Evolutionary conservation across 2,888 invertebrate genomes (phyloP), one percentile per base, ranked within the genome.

Genomic region (Andrena haemorrhoa): DNA sequence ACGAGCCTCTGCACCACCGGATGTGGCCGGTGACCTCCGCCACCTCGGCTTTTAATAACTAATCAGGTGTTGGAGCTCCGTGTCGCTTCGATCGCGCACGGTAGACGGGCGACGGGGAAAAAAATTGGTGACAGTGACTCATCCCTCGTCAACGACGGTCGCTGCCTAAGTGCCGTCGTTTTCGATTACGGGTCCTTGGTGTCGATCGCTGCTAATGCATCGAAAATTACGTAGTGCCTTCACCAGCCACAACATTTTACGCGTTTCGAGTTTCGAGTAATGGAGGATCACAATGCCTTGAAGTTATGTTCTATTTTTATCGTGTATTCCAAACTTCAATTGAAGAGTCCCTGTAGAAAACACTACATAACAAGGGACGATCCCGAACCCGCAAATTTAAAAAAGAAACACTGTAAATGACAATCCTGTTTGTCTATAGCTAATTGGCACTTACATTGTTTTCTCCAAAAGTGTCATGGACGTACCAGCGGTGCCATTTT

Each of bases 1-100:
- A 72, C n/a, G 64, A 51, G 75, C n/a, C 68, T 53, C 72, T 58
- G 61, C 84, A 77, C 87, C 87, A 84, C 87, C 87, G 87, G 87
- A 87, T 86, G 81, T 86, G 73, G 75, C 33, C 56, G 72, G 29
- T 75, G 75, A 88, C 84, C 86, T 68, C 75, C 73, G 80, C 53
- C 80, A 82, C 77, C 72, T 82, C 69, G 71, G 56, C 82, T 84
- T 84, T 88, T 87, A 88, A 86, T 82, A 86, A 79, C 64, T 82
- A 75, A 86, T 86, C 84, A 86, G 82, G 76, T 80, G 80, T 41
- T 65, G 65, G 75, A 77, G 69, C 75, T 23, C 56, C 63, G 35
- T 29, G n/a, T 12, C 56, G 23, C 71, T 72, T 69, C 49, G 41
- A 49, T 31, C 41, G 29, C 60, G 65, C 51, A 53, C 71, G 66